A percentile compares a stretch with the other conserved stretches of the same genome.
phyloP scores from a whole-genome alignment of 2,888 invertebrate species.

The Venusia cambrica region DNA sequence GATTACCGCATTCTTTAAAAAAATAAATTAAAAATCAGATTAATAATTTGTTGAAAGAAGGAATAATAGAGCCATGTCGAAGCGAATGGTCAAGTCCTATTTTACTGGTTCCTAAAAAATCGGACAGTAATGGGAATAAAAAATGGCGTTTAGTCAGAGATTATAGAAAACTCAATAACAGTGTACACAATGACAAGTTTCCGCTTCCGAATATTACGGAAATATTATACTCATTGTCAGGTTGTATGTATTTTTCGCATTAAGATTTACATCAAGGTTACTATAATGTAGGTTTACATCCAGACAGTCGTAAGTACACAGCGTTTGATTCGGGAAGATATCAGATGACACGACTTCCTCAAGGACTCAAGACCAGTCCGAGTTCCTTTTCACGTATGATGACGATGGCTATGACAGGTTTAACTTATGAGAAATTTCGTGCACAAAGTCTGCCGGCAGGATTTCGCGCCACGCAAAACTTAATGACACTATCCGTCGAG shows the following conservation, averaged over 20 bases:
- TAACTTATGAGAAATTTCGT: no score
- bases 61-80: conserved; percentile 19
- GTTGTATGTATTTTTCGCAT: conserved; percentile 19
- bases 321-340: no score
- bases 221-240: conserved; percentile 26
- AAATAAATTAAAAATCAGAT: conserved; percentile 25
- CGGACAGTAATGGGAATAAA: conserved; percentile 10
- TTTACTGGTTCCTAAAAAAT: conserved; percentile 30
- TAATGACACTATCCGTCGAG: no score
- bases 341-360: no score
- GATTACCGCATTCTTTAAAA: conserved; percentile 24
- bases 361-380: no score
- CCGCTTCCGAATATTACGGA: conserved; percentile 27
- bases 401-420: no score
- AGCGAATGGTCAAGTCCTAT: conserved; percentile 30
- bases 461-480: no score
- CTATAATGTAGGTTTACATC: conserved; percentile 15
- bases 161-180: conserved; percentile 24
- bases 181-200: conserved; percentile 23
- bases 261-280: conserved; percentile 24
- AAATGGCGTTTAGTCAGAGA: conserved; percentile 31
- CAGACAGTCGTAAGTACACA: conserved; percentile 21
- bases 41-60: conserved; percentile 22
- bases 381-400: no score
- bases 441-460: no score